phyloP scores from a whole-genome alignment of 1,140 invertebrate genomes.

The Drosophila subpulchrella region DNA sequence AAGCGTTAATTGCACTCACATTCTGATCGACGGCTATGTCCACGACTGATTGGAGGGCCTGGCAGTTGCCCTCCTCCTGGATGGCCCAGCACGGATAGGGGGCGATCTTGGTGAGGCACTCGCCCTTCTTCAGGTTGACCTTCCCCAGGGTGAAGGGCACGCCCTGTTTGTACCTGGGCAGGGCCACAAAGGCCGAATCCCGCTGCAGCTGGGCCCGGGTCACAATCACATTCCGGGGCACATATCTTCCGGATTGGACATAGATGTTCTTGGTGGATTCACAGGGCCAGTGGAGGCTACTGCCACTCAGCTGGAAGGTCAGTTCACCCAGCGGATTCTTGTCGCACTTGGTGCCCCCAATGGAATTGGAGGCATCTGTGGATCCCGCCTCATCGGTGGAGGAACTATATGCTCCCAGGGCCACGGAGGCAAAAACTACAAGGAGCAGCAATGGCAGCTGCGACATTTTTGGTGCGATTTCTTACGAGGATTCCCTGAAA shows the following conservation, averaged over 20 bases:
- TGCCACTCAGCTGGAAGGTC: slow-evolving; percentile 85
- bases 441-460: slow-evolving; percentile 24
- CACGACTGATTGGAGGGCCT: slow-evolving; percentile 87
- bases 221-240: slow-evolving; percentile 86
- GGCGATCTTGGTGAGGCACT: slow-evolving; percentile 84
- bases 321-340: slow-evolving; percentile 77
- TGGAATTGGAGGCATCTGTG: slow-evolving; percentile 39
- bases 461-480: slow-evolving; percentile 21
- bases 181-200: slow-evolving; percentile 86
- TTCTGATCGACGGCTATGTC: slow-evolving; percentile 86
- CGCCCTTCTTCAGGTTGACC: slow-evolving; percentile 85
- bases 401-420: slow-evolving; percentile 41
- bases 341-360: slow-evolving; percentile 54
- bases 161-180: slow-evolving; percentile 87
- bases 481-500: neutral
- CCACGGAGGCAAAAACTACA: slow-evolving; percentile 1
- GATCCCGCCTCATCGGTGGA: slow-evolving; percentile 20
- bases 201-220: slow-evolving; percentile 87
- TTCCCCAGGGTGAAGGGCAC: slow-evolving; percentile 88
- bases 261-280: slow-evolving; percentile 87
- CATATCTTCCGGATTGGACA: slow-evolving; percentile 86
- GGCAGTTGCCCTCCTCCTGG: slow-evolving; percentile 88
- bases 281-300: slow-evolving; percentile 86
- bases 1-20: slow-evolving; percentile 70
- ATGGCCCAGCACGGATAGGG: slow-evolving; percentile 88